Evolutionary conservation across 2,797 vertebrate genomes (phyloP).

Genomic region (Chloroceryle inda): DNA sequence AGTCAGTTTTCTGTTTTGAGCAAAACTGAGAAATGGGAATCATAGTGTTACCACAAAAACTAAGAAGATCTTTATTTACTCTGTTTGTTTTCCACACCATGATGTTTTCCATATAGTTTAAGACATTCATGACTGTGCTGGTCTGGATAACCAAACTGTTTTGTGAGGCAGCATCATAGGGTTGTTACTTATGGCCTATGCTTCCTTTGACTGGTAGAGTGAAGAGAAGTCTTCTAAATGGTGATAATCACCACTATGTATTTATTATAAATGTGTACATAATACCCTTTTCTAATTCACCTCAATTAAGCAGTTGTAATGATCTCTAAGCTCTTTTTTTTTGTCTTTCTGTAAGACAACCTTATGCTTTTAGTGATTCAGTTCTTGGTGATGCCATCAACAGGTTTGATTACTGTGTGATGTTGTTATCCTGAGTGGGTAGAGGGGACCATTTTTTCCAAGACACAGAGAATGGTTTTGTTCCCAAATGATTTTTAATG

Average conservation of each 20-base stretch:
- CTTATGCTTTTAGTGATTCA: neutral
- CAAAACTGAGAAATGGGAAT: neutral
- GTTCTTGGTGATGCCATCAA: neutral
- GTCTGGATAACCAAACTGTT: neutral
- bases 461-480: neutral
- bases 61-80: neutral
- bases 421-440: neutral
- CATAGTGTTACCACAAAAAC: neutral
- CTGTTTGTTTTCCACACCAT: neutral
- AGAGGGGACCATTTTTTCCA: neutral
- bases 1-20: neutral
- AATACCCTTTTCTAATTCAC: neutral
- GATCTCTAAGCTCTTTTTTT: neutral
- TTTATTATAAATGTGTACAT: neutral
- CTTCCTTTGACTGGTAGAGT: conserved; percentile 6
- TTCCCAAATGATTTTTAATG: neutral
- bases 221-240: conserved; percentile 8
- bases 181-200: neutral
- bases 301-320: neutral
- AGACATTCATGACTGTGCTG: neutral
- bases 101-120: neutral
- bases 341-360: neutral
- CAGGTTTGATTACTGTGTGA: neutral
- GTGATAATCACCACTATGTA: neutral
- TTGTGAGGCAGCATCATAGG: neutral